These are phyloP conservation scores for Phaethon lepturus DNA, from an alignment of 2,113 vertebrate genomes.

Conservation along the genomic window DNA sequence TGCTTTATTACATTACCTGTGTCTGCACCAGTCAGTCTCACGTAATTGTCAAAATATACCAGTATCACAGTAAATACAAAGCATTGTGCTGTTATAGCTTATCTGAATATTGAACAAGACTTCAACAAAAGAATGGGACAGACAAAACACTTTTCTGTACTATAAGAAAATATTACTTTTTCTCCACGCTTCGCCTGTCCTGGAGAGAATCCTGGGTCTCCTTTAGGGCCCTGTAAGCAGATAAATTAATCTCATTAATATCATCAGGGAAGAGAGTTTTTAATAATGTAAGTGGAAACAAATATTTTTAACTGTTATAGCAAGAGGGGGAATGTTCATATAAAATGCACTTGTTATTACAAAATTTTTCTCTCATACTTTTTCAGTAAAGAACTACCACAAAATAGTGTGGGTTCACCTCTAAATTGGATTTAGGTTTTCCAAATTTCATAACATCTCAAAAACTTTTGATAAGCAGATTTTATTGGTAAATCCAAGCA, in stretches of 20 bases:
- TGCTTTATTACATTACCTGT: background rate
- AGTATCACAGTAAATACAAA: background rate
- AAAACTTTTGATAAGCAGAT: background rate
- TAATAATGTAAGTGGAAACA: background rate
- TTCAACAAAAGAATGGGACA: background rate
- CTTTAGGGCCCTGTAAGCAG: slow-evolving; percentile 87
- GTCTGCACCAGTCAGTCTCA: background rate
- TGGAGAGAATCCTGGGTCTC: slow-evolving; percentile 92
- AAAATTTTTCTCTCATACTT: background rate
- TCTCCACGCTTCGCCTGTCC: slow-evolving; percentile 85
- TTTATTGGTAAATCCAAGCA: background rate
- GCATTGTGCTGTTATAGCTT: background rate
- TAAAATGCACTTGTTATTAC: background rate
- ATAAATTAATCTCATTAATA: background rate
- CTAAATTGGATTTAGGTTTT: background rate
- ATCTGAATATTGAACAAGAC: background rate
- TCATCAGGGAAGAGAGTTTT: background rate
- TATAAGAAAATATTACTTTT: slow-evolving; percentile 80
- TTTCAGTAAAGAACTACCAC: background rate
- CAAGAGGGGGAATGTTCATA: background rate
- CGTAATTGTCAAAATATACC: background rate
- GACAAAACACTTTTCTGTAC: background rate
- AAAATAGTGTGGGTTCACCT: background rate
- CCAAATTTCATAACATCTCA: background rate
- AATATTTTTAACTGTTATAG: background rate